Evolutionary conservation across 2,797 vertebrate species (phyloP).

Genomic region (Phoxinus dragarum): DNA sequence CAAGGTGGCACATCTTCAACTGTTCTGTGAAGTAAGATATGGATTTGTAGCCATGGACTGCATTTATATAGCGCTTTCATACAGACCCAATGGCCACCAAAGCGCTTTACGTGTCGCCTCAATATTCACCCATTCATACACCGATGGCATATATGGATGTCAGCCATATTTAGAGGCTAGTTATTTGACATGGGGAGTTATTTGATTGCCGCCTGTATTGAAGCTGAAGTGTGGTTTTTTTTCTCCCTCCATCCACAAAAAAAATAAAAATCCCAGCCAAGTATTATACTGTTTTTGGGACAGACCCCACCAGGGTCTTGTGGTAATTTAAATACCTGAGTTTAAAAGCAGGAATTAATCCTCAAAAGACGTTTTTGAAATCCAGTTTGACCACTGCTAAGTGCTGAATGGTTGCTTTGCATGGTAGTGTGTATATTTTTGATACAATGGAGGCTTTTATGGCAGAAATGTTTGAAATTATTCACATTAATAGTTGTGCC

Average conservation of each 20-base stretch:
- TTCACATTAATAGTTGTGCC: background rate
- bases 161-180: background rate
- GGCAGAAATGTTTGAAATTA: background rate
- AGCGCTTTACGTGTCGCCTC: too few species aligned
- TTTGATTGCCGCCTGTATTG: background rate
- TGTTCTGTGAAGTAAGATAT: background rate
- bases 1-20: background rate
- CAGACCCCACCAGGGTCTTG: background rate
- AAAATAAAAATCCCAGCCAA: background rate
- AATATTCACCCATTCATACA: too few species aligned
- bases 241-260: background rate
- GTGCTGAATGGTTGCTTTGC: background rate
- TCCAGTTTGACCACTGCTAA: conserved; percentile 3
- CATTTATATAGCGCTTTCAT: too few species aligned
- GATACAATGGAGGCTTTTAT: background rate
- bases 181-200: background rate
- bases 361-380: background rate
- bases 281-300: background rate
- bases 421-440: background rate
- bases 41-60: background rate
- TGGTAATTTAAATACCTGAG: background rate
- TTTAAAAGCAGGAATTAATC: conserved; percentile 3
- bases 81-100: too few species aligned
- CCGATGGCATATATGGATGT: too few species aligned
- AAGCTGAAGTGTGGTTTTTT: background rate